Evolutionary conservation across 1,140 invertebrate species (phyloP), one percentile per base, ranked within the genome.

Genomic region (Oryctes rhinoceros): DNA sequence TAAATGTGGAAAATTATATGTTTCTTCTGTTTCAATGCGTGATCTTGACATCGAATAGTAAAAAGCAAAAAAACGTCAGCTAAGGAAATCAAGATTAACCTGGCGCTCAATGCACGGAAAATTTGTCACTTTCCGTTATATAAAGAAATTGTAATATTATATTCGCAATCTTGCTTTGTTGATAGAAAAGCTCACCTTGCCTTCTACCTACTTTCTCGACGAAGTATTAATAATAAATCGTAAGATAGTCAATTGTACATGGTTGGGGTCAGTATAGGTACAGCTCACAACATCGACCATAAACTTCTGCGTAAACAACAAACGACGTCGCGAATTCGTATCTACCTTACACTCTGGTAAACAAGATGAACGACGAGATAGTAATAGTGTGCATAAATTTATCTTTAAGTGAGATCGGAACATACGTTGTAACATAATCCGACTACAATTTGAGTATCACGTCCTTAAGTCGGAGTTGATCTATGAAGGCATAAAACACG

Each of bases 391-490:
- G 75, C 35, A 76, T 39, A 76, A 44, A 76, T 44, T 76, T 76
- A 44, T 44, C 35, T 76, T 18, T 39, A 44, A 18, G n/a, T 44
- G n/a, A 76, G 75, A 76, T 37, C 75, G 15, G 39, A 47, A 76
- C 75, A 76, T 37, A 76, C 35, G 39, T 37, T 47, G 75, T 47
- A 76, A 76, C 44, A 47, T 76, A 47, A 76, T 76, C 75, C 44
- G 35, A 15, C 44, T 47, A 47, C 44, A 47, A 78, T 78, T 18
- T 78, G 76, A 53, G 76, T 18, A 78, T 78, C 47, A 20, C 76
- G 76, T 49, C 75, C 75, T 76, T 47, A 30, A 49, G 76, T 48
- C 76, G 13, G 44, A n/a, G 44, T 53, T 78, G 76, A 78, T 78
- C 44, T 78, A 78, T 78, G 76, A 20, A 20, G 47, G n/a, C 49